phyloP scores from a whole-genome alignment of 2,113 vertebrate species.

The Trichechus manatus region DNA sequence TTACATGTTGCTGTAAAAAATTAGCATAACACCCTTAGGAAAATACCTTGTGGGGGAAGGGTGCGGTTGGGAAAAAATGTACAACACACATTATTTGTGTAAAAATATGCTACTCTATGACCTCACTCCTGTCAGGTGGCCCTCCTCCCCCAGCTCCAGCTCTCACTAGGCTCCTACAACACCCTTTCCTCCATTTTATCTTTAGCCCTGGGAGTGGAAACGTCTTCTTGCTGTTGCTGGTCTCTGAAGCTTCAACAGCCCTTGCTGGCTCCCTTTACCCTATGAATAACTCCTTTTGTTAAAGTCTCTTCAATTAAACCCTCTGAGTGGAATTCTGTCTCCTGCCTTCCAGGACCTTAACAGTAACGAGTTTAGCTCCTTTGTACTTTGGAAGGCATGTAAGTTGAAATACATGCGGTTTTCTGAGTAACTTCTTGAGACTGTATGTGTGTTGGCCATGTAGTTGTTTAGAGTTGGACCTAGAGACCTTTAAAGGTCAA shows the following conservation, averaged over 20 bases:
- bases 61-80: no score
- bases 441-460: not conserved
- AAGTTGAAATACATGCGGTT: not conserved
- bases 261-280: not conserved
- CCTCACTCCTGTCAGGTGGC: not conserved
- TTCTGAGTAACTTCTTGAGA: not conserved
- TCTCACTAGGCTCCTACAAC: not conserved
- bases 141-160: not conserved
- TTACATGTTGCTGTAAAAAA: no score
- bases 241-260: not conserved
- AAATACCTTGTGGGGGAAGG: no score
- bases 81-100: no score
- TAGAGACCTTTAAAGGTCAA: constrained; percentile 48
- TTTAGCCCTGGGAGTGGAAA: not conserved
- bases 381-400: not conserved
- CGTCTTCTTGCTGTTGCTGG: not conserved
- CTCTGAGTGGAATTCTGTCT: not conserved
- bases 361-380: not conserved
- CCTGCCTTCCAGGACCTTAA: not conserved
- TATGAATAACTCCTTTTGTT: constrained; percentile 43
- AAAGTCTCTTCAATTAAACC: not conserved
- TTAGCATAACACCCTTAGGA: no score
- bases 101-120: no score
- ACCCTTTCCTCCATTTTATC: not conserved
- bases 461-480: not conserved